Evolutionary conservation across 2,888 invertebrate genomes (phyloP), one percentile per base, ranked within the genome.

Genomic region (Abrostola tripartita): DNA sequence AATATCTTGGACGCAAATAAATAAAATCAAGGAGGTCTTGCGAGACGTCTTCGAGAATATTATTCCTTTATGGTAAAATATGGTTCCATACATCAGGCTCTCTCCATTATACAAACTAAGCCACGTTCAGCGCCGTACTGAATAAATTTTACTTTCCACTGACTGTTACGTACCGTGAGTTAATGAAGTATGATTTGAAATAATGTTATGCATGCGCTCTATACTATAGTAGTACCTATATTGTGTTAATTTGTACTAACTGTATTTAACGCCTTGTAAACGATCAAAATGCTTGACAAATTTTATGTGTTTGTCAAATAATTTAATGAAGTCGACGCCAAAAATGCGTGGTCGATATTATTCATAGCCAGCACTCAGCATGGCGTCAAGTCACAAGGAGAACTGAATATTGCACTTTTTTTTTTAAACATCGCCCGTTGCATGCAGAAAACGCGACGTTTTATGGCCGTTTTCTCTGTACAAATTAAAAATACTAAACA

Each of bases 161-260:
- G 51, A 57, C 59, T 54, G 57, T 63, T 60, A 71, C 57, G 64
- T 60, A n/a, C 40, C 41, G 44, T 41, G 42, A 11, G 40, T 35
- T 24, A 49, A 67, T 67, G 55, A 37, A 71, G 37, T 61, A 42
- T 67, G 62, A 71, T 67, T 62, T 59, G 40, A 67, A 71, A 58
- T 71, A 44, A 71, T 59, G 49, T n/a, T 14, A n/a, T 8, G 38
- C 24, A 7, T 24, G 44, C 24, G 24, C 24, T 24, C 24, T 24
- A 6, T 9, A 14, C 24, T 14, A 44, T 47, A 24, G 24, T 47
- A 24, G 12, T 14, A 12, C 7, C 7, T 7, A 0, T 11, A 40
- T 10, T 10, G 9, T 40, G 11, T 10, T 11, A 40, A 40, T 40
- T 11, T 40, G 10, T 40, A 40, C 40, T 5, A 40, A 8, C 11